A percentile compares a stretch with the other conserved stretches of the same genome.
These are phyloP conservation scores for Drosophila nannoptera DNA, from an alignment of 1,140 invertebrate species.

Conservation along the genomic window DNA sequence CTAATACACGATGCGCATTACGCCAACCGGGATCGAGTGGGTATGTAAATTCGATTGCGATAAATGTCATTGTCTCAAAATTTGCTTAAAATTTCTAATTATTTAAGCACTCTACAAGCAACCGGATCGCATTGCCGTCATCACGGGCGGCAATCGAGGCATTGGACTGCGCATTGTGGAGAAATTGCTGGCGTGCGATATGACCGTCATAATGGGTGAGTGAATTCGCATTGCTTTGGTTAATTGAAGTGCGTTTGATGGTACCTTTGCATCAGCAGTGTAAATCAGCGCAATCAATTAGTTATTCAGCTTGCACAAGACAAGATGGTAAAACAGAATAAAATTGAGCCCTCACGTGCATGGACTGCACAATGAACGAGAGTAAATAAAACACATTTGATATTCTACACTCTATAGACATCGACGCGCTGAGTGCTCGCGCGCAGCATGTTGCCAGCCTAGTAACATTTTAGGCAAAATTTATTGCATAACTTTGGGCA, in stretches of 20 bases:
- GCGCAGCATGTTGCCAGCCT: conserved; percentile 11
- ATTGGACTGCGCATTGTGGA: conserved; percentile 91
- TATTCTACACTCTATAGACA: not conserved
- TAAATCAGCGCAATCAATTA: conserved; percentile 24
- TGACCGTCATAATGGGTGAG: conserved; percentile 91
- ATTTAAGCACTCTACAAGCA: conserved; percentile 81
- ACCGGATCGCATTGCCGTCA: conserved; percentile 86
- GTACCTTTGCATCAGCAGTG: not conserved
- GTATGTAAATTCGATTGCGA: conserved; percentile 74
- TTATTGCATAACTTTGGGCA: conserved; percentile 20
- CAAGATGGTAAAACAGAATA: not conserved
- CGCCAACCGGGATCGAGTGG: conserved; percentile 80
- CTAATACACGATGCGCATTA: conserved; percentile 80
- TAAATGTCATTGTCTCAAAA: not conserved
- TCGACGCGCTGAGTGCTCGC: conserved; percentile 1
- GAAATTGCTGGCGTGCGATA: conserved; percentile 88
- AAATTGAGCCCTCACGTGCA: conserved; percentile 24
- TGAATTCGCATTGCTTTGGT: conserved; percentile 26
- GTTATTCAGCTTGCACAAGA: conserved; percentile 42
- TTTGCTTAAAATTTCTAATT: conserved; percentile 8
- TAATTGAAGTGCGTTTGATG: conserved; percentile 25
- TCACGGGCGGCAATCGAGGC: conserved; percentile 92
- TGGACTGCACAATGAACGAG: conserved; percentile 26
- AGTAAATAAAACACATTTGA: conserved; percentile 1
- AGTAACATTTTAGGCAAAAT: not conserved